phyloP scores from a whole-genome alignment of 2,888 invertebrate genomes.

The Clunio marinus region DNA sequence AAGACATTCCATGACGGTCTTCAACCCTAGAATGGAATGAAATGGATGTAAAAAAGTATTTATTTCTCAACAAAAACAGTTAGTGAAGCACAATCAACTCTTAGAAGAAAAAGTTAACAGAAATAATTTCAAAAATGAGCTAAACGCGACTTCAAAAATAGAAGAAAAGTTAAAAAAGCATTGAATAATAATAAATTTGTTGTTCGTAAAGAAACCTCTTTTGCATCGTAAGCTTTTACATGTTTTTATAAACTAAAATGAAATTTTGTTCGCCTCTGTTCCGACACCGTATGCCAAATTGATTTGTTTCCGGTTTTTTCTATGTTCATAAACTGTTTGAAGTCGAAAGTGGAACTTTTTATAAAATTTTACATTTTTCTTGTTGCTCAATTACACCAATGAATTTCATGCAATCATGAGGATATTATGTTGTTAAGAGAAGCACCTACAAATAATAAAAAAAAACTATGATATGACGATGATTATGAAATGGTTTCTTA shows the following conservation, averaged over 20 bases:
- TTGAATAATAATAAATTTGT: conserved; percentile 12
- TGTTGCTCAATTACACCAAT: not conserved
- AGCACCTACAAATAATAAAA: too few species aligned
- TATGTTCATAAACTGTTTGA: too few species aligned
- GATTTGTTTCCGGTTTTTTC: conserved; percentile 16
- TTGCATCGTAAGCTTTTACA: not conserved
- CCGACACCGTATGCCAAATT: conserved; percentile 7
- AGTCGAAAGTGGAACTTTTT: too few species aligned
- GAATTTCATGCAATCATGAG: not conserved
- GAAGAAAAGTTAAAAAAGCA: not conserved
- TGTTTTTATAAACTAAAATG: not conserved
- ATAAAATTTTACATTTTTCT: not conserved
- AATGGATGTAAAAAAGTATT: not conserved
- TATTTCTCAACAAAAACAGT: conserved; percentile 13
- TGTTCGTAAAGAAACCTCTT: not conserved
- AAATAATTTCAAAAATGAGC: too few species aligned
- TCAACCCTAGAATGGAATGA: not conserved
- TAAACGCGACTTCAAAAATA: conserved; percentile 19
- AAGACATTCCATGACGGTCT: not conserved
- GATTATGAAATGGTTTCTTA: not conserved
- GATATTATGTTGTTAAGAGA: not conserved
- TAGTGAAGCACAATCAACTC: not conserved
- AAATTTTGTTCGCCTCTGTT: not conserved
- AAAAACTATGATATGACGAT: not conserved
- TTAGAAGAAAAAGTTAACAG: too few species aligned